A percentile compares a stretch with the other conserved stretches of the same genome.
These are phyloP conservation scores for Mirounga angustirostris DNA, from an alignment of 2,113 vertebrate genomes.

Conservation along the genomic window DNA sequence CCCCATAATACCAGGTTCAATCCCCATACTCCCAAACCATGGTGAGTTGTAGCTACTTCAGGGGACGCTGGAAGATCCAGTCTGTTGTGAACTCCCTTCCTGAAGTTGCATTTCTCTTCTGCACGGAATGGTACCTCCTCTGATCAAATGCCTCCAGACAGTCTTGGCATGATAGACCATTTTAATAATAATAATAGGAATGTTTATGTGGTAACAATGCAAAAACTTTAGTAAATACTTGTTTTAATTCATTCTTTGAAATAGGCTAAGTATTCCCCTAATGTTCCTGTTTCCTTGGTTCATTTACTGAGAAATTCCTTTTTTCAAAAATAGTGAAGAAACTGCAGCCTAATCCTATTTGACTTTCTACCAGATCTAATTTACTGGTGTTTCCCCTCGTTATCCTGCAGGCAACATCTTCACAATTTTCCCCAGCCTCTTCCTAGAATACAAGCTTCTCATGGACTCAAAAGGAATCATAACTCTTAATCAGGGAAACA, in stretches of 20 bases:
- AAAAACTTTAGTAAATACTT: not conserved
- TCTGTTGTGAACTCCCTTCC: not conserved
- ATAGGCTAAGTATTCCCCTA: not conserved
- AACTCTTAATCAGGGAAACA: not conserved
- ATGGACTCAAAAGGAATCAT: not conserved
- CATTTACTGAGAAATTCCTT: not conserved
- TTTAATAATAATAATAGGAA: not conserved
- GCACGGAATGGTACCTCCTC: not conserved
- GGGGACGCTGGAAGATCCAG: not conserved
- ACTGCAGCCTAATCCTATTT: not conserved
- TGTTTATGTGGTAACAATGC: not conserved
- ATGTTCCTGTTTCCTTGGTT: not conserved
- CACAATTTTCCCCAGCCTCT: not conserved
- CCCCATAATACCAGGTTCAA: not conserved
- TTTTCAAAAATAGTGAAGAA: not conserved
- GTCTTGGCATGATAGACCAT: not conserved
- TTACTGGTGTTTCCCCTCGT: not conserved
- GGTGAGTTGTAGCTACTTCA: not conserved
- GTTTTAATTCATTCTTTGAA: not conserved
- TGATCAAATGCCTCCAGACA: not conserved
- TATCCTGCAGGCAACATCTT: constrained; percentile 4
- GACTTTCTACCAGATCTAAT: not conserved
- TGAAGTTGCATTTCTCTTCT: not conserved
- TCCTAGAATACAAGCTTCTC: constrained; percentile 32
- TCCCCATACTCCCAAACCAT: not conserved